Conservation (phyloP, 2,113 vertebrate species). For the Phodopus roborovskii region DNA sequence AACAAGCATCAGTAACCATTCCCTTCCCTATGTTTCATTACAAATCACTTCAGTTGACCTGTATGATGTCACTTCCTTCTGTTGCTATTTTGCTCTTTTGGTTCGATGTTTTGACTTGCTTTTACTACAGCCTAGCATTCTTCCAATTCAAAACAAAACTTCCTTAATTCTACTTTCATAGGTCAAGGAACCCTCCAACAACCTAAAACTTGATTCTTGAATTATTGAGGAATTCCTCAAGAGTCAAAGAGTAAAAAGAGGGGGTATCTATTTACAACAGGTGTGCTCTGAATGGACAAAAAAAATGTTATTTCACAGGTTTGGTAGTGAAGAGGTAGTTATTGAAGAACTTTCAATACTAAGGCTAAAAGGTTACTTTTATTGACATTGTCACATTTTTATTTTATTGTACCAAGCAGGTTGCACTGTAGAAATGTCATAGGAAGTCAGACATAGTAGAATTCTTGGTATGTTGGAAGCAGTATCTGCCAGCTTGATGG, state of each 20-base stretch:
- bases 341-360: neutral
- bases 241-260: conserved; percentile 5
- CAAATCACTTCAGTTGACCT: accelerated
- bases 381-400: neutral
- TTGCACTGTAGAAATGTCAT: neutral
- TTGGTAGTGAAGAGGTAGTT: conserved; percentile 24
- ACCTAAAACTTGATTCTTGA: neutral
- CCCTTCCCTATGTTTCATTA: neutral
- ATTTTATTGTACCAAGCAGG: neutral
- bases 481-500: neutral
- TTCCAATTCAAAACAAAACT: neutral
- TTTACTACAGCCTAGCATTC: neutral
- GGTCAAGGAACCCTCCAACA: neutral
- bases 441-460: neutral
- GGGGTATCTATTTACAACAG: conserved; percentile 49
- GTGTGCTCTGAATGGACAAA: conserved; percentile 38
- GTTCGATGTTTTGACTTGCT: neutral
- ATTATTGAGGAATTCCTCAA: neutral
- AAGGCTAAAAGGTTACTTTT: neutral
- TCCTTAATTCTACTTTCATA: neutral
- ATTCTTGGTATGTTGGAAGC: neutral
- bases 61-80: neutral
- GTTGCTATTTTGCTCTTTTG: neutral
- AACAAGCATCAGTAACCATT: neutral
- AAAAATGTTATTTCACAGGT: conserved; percentile 17